phyloP scores from a whole-genome alignment of 64 coral and sea anemone species.

The Platygyra sinensis region DNA sequence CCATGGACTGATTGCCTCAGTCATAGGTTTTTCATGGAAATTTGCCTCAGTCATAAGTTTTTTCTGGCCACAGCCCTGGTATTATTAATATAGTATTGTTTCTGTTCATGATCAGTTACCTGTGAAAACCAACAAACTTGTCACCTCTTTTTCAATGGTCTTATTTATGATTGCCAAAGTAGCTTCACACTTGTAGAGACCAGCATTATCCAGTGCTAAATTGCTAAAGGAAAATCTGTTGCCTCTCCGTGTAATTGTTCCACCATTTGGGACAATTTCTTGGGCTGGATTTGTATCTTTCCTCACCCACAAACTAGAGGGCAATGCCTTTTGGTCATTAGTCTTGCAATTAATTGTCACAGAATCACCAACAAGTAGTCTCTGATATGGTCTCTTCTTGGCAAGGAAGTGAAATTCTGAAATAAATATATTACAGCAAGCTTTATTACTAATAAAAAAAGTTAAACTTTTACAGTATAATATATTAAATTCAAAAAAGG shows the following conservation, averaged over 20 bases:
- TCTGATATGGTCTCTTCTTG: background rate
- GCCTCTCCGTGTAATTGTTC: background rate
- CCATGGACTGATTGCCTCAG: no score
- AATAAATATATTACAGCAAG: no score
- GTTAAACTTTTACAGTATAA: no score
- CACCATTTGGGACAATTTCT: conserved; percentile 25
- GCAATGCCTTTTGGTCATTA: background rate
- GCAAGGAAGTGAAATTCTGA: conserved; percentile 51
- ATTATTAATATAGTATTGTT: background rate
- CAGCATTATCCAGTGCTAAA: conserved; percentile 62
- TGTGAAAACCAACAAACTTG: conserved; percentile 54
- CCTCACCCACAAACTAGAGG: conserved; percentile 25
- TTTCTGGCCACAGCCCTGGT: no score
- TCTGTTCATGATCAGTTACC: conserved; percentile 30
- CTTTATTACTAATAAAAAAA: no score
- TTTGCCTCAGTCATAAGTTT: no score
- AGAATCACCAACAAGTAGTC: conserved; percentile 9
- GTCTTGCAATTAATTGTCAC: conserved; percentile 48
- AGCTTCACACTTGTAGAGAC: conserved; percentile 64
- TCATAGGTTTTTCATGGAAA: no score
- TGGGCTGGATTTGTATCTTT: conserved; percentile 15
- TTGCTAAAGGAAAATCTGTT: conserved; percentile 43
- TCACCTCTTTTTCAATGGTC: conserved; percentile 47
- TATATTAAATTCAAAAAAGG: no score
- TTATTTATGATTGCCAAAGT: conserved; percentile 10